These are phyloP conservation scores for Catharus ustulatus DNA, from an alignment of 2,797 vertebrate species.

Conservation along the genomic window DNA sequence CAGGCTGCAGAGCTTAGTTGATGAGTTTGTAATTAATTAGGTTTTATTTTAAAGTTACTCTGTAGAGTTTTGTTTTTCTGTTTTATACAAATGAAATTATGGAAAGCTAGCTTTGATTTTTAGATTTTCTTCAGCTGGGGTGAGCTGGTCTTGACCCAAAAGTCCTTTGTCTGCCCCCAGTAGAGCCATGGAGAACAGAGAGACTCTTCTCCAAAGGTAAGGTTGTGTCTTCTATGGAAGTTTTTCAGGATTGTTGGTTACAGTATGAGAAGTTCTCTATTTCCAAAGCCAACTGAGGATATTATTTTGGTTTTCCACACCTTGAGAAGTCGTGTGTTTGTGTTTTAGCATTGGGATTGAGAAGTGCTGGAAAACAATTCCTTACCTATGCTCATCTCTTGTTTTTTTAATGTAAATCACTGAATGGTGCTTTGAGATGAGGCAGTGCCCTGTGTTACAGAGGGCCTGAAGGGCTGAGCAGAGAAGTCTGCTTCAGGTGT, in stretches of 20 bases:
- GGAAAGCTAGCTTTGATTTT: not conserved
- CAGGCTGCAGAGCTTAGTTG: not conserved
- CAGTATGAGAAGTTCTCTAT: accelerated
- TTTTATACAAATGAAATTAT: not conserved
- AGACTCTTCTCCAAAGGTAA: not conserved
- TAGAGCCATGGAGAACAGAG: not conserved
- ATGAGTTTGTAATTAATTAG: slow-evolving; percentile 43
- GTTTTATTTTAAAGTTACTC: slow-evolving; percentile 38
- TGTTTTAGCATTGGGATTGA: not conserved
- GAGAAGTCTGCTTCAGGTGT: not conserved
- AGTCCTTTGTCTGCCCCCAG: not conserved
- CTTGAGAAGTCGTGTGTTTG: not conserved
- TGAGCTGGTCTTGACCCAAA: not conserved
- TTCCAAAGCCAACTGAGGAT: not conserved
- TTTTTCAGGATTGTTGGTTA: not conserved
- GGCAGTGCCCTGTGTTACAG: accelerated
- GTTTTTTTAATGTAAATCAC: not conserved
- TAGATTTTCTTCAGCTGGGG: not conserved
- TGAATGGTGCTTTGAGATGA: not conserved
- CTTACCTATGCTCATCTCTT: not conserved
- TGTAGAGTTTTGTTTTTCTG: not conserved
- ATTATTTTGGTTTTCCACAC: not conserved
- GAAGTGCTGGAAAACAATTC: not conserved
- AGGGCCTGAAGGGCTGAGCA: not conserved
- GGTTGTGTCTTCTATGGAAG: accelerated